phyloP scores from a whole-genome alignment of 2,888 invertebrate species.

The Oxytorus armatus region DNA sequence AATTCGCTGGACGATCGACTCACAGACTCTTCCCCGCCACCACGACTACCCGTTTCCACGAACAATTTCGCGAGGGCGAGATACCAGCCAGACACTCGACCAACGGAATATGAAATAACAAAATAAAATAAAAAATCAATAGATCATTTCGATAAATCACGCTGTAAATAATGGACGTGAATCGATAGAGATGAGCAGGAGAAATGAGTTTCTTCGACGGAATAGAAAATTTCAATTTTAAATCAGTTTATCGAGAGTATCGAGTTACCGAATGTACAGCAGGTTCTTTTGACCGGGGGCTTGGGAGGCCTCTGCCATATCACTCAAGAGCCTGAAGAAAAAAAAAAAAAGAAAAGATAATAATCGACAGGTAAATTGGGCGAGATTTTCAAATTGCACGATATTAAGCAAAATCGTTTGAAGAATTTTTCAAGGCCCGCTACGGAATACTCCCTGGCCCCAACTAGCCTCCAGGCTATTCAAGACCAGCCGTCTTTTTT shows the following conservation, averaged over 20 bases:
- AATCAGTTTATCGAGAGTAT: slow-evolving; percentile 48
- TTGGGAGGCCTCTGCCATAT: slow-evolving; percentile 51
- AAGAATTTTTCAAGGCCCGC: slow-evolving; percentile 45
- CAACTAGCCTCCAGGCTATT: slow-evolving; percentile 22
- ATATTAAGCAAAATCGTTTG: slow-evolving; percentile 52
- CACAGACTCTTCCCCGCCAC: background rate
- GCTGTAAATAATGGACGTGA: slow-evolving; percentile 38
- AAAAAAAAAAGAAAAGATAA: slow-evolving; percentile 24
- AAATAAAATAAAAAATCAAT: background rate
- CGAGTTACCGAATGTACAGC: slow-evolving; percentile 39
- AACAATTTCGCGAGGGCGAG: slow-evolving; percentile 39
- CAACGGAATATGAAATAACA: slow-evolving; percentile 29
- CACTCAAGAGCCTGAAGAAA: slow-evolving; percentile 21
- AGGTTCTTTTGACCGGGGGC: slow-evolving; percentile 16
- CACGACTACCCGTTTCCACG: slow-evolving; percentile 34
- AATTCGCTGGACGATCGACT: slow-evolving; percentile 55
- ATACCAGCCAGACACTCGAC: background rate
- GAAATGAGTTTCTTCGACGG: slow-evolving; percentile 20
- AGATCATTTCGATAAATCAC: slow-evolving; percentile 56
- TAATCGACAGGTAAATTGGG: slow-evolving; percentile 70
- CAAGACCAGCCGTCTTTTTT: slow-evolving; percentile 7
- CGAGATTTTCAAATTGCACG: slow-evolving; percentile 67
- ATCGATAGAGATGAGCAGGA: background rate
- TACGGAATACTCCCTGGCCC: slow-evolving; percentile 11
- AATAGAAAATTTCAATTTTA: slow-evolving; percentile 36